phyloP scores from a whole-genome alignment of 2,797 vertebrate genomes.

The Neoniphon sammara region DNA sequence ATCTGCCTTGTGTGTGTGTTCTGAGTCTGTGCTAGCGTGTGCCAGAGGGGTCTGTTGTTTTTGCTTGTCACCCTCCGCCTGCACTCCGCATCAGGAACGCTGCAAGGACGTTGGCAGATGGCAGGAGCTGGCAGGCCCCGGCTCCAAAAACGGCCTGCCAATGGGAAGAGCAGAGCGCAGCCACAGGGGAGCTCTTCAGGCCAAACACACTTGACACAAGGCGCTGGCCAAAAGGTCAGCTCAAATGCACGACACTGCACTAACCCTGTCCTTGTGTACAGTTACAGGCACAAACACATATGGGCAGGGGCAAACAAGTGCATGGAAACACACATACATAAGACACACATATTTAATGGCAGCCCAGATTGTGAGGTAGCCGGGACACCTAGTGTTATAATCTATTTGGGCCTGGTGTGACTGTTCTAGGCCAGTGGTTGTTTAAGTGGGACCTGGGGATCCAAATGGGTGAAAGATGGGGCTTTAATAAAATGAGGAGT shows the following conservation, averaged over 20 bases:
- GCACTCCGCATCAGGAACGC: constrained; percentile 54
- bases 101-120: constrained; percentile 68
- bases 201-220: constrained; percentile 48
- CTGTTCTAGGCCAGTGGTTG: constrained; percentile 66
- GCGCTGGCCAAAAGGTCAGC: constrained; percentile 60
- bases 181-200: constrained; percentile 47
- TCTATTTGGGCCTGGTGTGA: constrained; percentile 48
- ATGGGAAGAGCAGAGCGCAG: constrained; percentile 29
- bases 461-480: constrained; percentile 5
- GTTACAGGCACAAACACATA: background rate
- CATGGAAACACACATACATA: constrained; percentile 8
- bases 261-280: background rate
- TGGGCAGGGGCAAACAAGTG: constrained; percentile 3
- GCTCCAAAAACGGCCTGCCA: constrained; percentile 43
- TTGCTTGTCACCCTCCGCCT: constrained; percentile 48
- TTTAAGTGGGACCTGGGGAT: constrained; percentile 36
- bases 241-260: constrained; percentile 39
- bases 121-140: constrained; percentile 54
- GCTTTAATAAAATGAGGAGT: constrained; percentile 29
- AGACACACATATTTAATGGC: background rate
- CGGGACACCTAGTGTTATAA: constrained; percentile 39
- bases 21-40: constrained; percentile 29
- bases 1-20: background rate
- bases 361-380: constrained; percentile 28
- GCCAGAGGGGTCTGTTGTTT: constrained; percentile 67